Conservation (phyloP, 2,888 invertebrate species). For the Mesochorus sp. region DNA sequence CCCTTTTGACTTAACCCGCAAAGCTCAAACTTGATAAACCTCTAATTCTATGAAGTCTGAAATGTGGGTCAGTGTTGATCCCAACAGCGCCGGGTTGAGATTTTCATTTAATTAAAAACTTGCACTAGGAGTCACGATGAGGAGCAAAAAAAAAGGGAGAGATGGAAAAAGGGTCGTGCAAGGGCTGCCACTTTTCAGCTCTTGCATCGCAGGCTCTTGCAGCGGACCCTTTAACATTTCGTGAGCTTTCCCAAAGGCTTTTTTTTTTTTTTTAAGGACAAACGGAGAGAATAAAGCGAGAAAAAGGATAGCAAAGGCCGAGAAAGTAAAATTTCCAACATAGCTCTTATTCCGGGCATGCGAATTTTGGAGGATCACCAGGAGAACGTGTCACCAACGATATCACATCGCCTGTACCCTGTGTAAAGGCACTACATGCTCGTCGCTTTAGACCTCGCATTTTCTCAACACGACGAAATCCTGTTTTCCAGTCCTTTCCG, state of each 20-base stretch:
- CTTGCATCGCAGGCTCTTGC: background rate
- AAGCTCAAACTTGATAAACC: background rate
- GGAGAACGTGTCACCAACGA: conserved; percentile 53
- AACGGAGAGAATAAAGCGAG: background rate
- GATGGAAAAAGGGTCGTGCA: no score
- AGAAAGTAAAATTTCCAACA: conserved; percentile 25
- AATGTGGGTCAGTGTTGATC: background rate
- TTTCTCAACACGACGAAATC: conserved; percentile 6
- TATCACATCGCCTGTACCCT: conserved; percentile 48
- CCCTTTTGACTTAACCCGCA: no score
- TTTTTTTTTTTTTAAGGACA: conserved; percentile 1
- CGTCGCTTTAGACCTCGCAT: conserved; percentile 10
- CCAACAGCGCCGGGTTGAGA: background rate
- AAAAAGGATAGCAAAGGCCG: conserved; percentile 19
- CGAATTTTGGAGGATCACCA: conserved; percentile 28
- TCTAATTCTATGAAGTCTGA: background rate
- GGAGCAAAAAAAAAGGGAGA: background rate
- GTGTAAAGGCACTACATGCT: conserved; percentile 1
- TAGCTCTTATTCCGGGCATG: conserved; percentile 36
- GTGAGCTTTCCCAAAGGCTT: background rate
- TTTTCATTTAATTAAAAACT: background rate
- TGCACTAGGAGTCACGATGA: background rate
- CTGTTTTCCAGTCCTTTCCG: conserved; percentile 47
- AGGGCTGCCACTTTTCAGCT: background rate
- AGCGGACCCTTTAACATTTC: background rate